Evolutionary conservation across 2,113 vertebrate species (phyloP).

Genomic region (Charadrius vociferus): DNA sequence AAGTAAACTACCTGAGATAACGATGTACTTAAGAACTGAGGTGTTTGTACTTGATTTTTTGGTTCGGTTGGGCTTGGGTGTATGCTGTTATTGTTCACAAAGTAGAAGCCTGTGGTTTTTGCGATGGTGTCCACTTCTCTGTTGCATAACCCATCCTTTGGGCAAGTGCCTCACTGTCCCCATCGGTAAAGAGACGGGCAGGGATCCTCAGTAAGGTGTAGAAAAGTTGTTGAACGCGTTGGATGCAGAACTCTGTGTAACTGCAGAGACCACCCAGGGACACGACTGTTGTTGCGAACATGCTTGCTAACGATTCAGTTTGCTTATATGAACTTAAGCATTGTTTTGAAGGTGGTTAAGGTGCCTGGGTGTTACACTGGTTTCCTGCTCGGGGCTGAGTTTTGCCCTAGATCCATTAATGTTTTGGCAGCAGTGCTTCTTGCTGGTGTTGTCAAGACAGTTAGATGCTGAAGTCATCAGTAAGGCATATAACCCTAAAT

Average conservation of each 20-base stretch:
- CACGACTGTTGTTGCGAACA: accelerated
- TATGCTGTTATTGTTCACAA: neutral
- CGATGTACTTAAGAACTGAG: neutral
- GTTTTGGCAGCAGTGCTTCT: neutral
- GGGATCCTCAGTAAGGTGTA: accelerated
- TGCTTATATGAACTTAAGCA: accelerated
- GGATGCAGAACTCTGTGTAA: neutral
- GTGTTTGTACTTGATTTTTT: neutral
- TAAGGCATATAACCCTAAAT: neutral
- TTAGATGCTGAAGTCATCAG: neutral
- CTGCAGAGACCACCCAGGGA: neutral
- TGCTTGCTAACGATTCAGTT: neutral
- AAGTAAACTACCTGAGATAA: neutral
- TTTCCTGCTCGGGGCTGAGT: neutral
- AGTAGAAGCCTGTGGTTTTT: neutral
- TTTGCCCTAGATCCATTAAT: neutral
- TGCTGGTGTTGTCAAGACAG: accelerated
- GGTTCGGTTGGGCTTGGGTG: neutral
- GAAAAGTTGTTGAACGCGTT: accelerated
- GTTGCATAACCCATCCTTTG: neutral
- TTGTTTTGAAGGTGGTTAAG: neutral
- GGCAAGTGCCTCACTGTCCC: neutral
- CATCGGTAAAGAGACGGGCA: neutral
- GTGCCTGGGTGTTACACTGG: neutral
- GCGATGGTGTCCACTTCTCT: neutral